Evolutionary conservation across 2,888 invertebrate genomes (phyloP).

Genomic region (Horisme vitalbata): DNA sequence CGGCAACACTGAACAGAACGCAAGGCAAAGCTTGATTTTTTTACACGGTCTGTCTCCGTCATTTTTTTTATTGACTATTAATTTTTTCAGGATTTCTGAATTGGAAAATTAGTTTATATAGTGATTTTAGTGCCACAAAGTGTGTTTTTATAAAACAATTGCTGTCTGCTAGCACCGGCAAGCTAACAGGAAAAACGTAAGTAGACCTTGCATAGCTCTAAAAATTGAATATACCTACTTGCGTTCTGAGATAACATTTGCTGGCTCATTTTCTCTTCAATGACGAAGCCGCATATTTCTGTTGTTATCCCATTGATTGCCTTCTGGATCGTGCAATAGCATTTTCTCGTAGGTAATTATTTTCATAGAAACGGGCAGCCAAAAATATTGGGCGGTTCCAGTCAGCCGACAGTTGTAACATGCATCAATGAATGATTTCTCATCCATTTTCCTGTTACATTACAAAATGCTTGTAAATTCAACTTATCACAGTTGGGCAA

Average conservation of each 20-base stretch:
- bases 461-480: background rate
- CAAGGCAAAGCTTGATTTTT: too few species aligned
- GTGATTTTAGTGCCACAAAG: constrained; percentile 38
- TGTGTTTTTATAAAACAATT: constrained; percentile 20
- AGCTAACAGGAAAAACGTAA: constrained; percentile 39
- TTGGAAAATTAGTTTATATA: constrained; percentile 26
- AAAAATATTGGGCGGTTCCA: constrained; percentile 24
- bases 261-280: too few species aligned
- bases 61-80: constrained; percentile 71
- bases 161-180: constrained; percentile 2
- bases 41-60: too few species aligned
- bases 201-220: constrained; percentile 36
- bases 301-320: constrained; percentile 43
- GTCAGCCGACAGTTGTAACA: background rate
- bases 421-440: constrained; percentile 10
- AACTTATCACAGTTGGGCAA: background rate
- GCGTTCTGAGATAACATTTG: too few species aligned
- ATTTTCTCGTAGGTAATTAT: too few species aligned
- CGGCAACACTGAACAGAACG: too few species aligned
- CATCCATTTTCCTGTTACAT: constrained; percentile 6
- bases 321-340: too few species aligned
- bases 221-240: too few species aligned
- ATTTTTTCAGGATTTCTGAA: constrained; percentile 44
- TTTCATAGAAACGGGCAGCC: too few species aligned
- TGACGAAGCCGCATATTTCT: constrained; percentile 64